A percentile compares a stretch with the other conserved stretches of the same genome.
Conservation (phyloP, 2,797 vertebrate genomes). For the Sylvilagus floridanus region DNA sequence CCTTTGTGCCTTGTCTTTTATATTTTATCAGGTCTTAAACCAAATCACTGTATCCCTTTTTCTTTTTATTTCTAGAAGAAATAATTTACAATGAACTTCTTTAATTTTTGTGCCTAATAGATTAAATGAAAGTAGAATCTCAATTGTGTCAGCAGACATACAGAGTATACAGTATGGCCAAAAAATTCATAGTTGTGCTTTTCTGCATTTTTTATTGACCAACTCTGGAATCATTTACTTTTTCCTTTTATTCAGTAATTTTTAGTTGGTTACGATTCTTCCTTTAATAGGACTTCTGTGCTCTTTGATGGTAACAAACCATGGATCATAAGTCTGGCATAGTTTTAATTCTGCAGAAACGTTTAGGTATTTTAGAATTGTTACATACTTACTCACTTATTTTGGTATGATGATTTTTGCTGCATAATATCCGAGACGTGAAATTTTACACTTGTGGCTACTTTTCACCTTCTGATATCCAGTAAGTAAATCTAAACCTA, state of each 20-base stretch:
- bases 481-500: slow-evolving; percentile 40
- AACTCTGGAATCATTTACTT: slow-evolving; percentile 50
- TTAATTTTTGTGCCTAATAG: slow-evolving; percentile 42
- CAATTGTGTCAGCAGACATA: slow-evolving; percentile 13
- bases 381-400: slow-evolving; percentile 64
- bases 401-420: slow-evolving; percentile 54
- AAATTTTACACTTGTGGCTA: slow-evolving; percentile 54
- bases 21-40: slow-evolving; percentile 71
- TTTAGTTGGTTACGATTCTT: slow-evolving; percentile 34
- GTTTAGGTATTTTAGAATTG: slow-evolving; percentile 64
- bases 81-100: slow-evolving; percentile 71
- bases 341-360: slow-evolving; percentile 59
- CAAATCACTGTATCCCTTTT: slow-evolving; percentile 34
- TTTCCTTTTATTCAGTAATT: slow-evolving; percentile 51
- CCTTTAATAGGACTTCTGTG: slow-evolving; percentile 45
- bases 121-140: slow-evolving; percentile 23
- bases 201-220: neutral
- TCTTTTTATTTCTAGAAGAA: slow-evolving; percentile 68
- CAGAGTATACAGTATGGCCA: neutral
- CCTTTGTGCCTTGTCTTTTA: slow-evolving; percentile 69
- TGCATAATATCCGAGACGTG: slow-evolving; percentile 34
- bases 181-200: neutral
- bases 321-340: slow-evolving; percentile 41
- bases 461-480: slow-evolving; percentile 51
- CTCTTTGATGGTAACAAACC: slow-evolving; percentile 40